These are phyloP conservation scores for Melanargia galathea DNA, from an alignment of 2,888 invertebrate genomes.

Conservation along the genomic window DNA sequence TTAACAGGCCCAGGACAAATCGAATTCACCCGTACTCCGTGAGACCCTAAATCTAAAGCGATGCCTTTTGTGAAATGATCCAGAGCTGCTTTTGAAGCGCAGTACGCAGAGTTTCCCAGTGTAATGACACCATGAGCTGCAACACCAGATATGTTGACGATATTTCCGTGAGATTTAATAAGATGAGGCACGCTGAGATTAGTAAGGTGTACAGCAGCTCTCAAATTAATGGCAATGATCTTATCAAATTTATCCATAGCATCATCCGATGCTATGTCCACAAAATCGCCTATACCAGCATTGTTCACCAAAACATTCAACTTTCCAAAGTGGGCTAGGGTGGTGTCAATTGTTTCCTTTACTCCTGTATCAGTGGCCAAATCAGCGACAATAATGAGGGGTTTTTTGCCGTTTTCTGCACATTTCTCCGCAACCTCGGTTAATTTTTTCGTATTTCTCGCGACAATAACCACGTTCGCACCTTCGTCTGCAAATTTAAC, in stretches of 20 bases:
- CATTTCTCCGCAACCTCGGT: constrained; percentile 70
- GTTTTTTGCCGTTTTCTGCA: constrained; percentile 34
- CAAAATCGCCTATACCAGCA: constrained; percentile 42
- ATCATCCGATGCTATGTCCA: constrained; percentile 44
- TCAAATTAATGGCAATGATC: constrained; percentile 46
- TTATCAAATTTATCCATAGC: constrained; percentile 48
- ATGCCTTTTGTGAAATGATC: constrained; percentile 88
- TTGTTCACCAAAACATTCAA: constrained; percentile 53
- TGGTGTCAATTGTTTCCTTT: constrained; percentile 77
- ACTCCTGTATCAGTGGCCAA: constrained; percentile 40
- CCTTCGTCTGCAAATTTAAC: constrained; percentile 83
- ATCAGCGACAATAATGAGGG: constrained; percentile 33
- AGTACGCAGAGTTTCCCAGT: constrained; percentile 33
- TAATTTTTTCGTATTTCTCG: constrained; percentile 85
- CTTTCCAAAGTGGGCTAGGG: constrained; percentile 69
- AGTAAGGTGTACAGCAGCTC: constrained; percentile 45
- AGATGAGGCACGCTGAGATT: constrained; percentile 45
- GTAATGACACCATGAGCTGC: constrained; percentile 27
- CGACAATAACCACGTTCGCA: constrained; percentile 83
- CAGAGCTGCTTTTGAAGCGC: constrained; percentile 61
- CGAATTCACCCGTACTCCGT: constrained; percentile 85
- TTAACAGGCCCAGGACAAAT: constrained; percentile 76
- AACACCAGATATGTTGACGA: constrained; percentile 47
- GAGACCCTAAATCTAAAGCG: constrained; percentile 83
- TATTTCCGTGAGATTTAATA: constrained; percentile 46